Percentiles rank a stretch among this genome's conserved stretches.
phyloP scores from a whole-genome alignment of 2,113 vertebrate species.

The Daboia siamensis region DNA sequence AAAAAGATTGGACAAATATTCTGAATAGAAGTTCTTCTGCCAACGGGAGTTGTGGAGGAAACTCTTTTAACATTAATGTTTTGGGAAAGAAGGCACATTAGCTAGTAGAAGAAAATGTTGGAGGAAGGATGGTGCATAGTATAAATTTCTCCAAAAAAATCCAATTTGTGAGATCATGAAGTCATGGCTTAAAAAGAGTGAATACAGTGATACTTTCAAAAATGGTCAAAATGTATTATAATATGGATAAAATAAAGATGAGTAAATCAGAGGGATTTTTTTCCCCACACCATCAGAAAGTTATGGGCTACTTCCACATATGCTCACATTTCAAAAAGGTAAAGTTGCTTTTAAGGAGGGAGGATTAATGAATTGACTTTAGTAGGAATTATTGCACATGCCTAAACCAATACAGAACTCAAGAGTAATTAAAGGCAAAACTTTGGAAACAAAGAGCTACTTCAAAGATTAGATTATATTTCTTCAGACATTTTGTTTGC shows the following conservation, averaged over 20 bases:
- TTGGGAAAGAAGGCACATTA: not conserved
- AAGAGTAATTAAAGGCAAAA: not conserved
- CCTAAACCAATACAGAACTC: not conserved
- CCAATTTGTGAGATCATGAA: not conserved
- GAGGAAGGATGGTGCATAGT: not conserved
- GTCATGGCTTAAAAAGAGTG: not conserved
- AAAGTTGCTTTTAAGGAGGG: not conserved
- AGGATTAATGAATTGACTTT: not conserved
- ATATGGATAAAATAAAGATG: not conserved
- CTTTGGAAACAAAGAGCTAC: not conserved
- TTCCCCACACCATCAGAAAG: not conserved
- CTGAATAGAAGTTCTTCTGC: not conserved
- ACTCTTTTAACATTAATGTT: not conserved
- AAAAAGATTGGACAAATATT: not conserved
- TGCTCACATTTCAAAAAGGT: not conserved
- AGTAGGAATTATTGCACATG: not conserved
- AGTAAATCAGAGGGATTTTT: not conserved
- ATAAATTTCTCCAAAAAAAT: not conserved
- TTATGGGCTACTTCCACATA: not conserved
- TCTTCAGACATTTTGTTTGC: not conserved
- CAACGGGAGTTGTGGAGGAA: not conserved
- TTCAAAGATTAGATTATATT: not conserved
- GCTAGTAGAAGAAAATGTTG: not conserved
- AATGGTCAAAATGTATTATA: not conserved
- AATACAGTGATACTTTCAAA: not conserved